Evolutionary conservation across 92 coral and sea anemone species (phyloP), one percentile per base, ranked within the genome.

Genomic region (Phymanthus crucifer): DNA sequence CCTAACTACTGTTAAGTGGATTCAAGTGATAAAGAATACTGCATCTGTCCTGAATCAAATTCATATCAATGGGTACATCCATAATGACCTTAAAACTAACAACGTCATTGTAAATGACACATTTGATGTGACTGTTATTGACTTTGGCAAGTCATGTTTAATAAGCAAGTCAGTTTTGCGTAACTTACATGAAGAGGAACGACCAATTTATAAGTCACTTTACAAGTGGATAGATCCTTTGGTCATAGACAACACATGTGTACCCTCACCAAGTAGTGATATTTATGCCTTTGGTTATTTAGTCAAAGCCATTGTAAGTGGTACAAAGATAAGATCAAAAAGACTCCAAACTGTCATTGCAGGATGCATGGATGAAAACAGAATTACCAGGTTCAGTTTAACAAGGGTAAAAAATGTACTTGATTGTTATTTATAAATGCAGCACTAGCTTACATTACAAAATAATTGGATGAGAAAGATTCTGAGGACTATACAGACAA

Each of bases 251-350:
- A 36, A n/a, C 16, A 67, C 9, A 31, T 67, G 72, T 67, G 18
- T 13, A 9, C 72, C 72, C 0, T 67, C 72, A 10, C 72, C 72
- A 31, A 0, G 13, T 36, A 67, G 72, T 4, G 72, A 67, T 19
- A 26, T 67, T 13, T 67, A 67, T 67, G 72, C 72, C 17, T 35
- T 67, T 67, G 72, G 72, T 10, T 67, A 67, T 35, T 31, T 67
- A 19, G 72, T 67, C 29, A 35, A 35, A 31, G 29, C 35, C 17
- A 67, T 67, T 5, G 72, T 67, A 31, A 31, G 24, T 0, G 1
- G 24, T 18, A 12, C 72, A 31, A 67, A 26, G 0, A 6, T 67
- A 4, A 67, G 29, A 26, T 67, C 37, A 10, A 67, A 67, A 35
- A 67, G 72, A 67, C 72, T 67, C 6, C 9, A 21, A 31, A 23